These are phyloP conservation scores for Novumbra hubbsi DNA, from an alignment of 2,797 vertebrate genomes.

Conservation along the genomic window DNA sequence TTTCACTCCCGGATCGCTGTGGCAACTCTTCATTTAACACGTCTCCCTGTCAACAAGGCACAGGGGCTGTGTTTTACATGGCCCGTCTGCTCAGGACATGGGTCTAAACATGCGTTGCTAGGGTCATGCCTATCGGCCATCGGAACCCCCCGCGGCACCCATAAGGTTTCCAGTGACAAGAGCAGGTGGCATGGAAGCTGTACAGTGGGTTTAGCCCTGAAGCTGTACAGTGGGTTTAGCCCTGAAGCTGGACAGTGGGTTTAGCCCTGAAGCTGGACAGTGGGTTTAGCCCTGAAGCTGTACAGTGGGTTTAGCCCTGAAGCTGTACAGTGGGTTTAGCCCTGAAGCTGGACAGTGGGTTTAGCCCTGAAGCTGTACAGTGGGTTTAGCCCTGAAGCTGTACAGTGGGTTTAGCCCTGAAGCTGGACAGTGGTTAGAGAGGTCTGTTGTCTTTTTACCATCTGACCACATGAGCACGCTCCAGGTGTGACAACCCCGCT, in stretches of 20 bases:
- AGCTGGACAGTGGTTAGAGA: slow-evolving; percentile 61
- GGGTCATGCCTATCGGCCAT: no score
- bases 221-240: slow-evolving; percentile 61
- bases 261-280: slow-evolving; percentile 53
- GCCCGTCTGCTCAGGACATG: background rate
- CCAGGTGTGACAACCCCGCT: slow-evolving; percentile 59
- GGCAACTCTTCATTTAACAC: slow-evolving; percentile 62
- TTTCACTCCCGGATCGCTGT: slow-evolving; percentile 44
- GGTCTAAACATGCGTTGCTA: background rate
- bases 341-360: slow-evolving; percentile 7
- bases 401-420: slow-evolving; percentile 34
- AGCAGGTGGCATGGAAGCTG: background rate
- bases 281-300: slow-evolving; percentile 17
- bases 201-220: slow-evolving; percentile 34
- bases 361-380: slow-evolving; percentile 53
- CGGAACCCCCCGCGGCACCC: no score
- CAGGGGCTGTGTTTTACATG: slow-evolving; percentile 21
- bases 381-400: slow-evolving; percentile 29
- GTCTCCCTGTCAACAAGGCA: slow-evolving; percentile 44
- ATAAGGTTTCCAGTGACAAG: no score
- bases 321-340: slow-evolving; percentile 57
- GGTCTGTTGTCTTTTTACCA: slow-evolving; percentile 60
- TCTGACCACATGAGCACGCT: slow-evolving; percentile 60
- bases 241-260: slow-evolving; percentile 7
- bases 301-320: slow-evolving; percentile 34